phyloP scores from a whole-genome alignment of 2,888 invertebrate genomes.

The Ochropacha duplaris region DNA sequence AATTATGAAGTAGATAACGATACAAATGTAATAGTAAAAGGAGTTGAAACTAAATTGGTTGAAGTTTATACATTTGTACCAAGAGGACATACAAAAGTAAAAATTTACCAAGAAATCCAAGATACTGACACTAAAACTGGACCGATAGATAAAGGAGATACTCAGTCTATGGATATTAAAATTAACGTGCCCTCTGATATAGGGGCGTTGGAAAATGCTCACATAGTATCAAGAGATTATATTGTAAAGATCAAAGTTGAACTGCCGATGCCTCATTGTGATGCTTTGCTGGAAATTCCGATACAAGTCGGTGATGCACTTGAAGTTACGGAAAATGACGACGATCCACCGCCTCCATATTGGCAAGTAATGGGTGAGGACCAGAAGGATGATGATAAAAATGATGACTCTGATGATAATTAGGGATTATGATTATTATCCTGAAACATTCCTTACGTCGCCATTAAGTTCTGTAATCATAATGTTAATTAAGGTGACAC shows the following conservation, averaged over 20 bases:
- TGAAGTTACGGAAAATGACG: not conserved
- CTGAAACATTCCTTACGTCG: too few species aligned
- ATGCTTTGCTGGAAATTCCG: slow-evolving; percentile 6
- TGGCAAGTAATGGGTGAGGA: not conserved
- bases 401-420: not conserved
- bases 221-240: not conserved
- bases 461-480: too few species aligned
- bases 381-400: not conserved
- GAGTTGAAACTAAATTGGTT: slow-evolving; percentile 34
- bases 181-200: not conserved
- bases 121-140: slow-evolving; percentile 32
- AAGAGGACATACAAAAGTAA: slow-evolving; percentile 15
- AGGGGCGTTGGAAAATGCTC: not conserved
- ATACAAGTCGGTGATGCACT: slow-evolving; percentile 4
- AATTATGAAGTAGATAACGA: slow-evolving; percentile 40
- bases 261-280: not conserved
- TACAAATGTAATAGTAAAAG: slow-evolving; percentile 32
- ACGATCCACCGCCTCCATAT: not conserved
- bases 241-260: not conserved
- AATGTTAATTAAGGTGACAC: too few species aligned
- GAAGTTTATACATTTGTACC: slow-evolving; percentile 32
- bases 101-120: slow-evolving; percentile 19
- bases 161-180: slow-evolving; percentile 10
- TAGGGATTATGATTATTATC: not conserved
- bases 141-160: slow-evolving; percentile 22